Base-by-base conservation (phyloP, 1,140 invertebrate species). In the Archivesica marissinica region DNA sequence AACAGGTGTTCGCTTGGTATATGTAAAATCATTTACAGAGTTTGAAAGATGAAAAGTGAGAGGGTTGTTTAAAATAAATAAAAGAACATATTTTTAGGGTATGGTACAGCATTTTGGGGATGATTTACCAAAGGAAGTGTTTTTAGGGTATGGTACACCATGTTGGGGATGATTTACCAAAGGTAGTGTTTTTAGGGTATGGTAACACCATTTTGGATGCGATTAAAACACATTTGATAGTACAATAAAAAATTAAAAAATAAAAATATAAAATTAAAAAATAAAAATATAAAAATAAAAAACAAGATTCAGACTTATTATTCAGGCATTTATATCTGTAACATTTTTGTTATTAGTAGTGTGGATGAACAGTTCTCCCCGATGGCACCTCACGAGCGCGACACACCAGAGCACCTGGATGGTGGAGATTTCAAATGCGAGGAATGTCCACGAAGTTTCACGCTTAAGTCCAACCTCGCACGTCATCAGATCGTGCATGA, bases 361-460 rank as follows among this genome's bases (percentile, higher is more conserved):
- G 20, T 38, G 44, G 59, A 44, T 33, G 72, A 50, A 2, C 56
- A 70, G 9, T 38, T 47, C 47, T 59, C 70, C 1, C 74, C 72
- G 30, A 66, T 23, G 38, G 74, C 74, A 11, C 52, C 77, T 39
- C 56, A 79, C 33, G 70, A 78, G 28, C 77, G 84, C 4, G 85
- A 79, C 66, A 85, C 83, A 4, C 87, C 81, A 30, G 77, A 84
- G 1, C 80, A 88, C 56, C 61, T 82, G 41, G 88, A 89, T 25
- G 90, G 87, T 25, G 90, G 88, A 20, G 97, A 98, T 88, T 97
- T 96, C 92, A 95, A 95, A 84, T 99, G 98, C 92, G 97, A 98
- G 76, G 95, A 96, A 70, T 99, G 98, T 94, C 96, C 97, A 0
- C 96, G 96, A 86, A 96, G 96, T 13, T 99, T 97, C 94, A 96